A percentile compares a stretch with the other conserved stretches of the same genome.
Evolutionary conservation across 2,797 vertebrate species (phyloP).

Genomic region (Phaenicophaeus curvirostris): DNA sequence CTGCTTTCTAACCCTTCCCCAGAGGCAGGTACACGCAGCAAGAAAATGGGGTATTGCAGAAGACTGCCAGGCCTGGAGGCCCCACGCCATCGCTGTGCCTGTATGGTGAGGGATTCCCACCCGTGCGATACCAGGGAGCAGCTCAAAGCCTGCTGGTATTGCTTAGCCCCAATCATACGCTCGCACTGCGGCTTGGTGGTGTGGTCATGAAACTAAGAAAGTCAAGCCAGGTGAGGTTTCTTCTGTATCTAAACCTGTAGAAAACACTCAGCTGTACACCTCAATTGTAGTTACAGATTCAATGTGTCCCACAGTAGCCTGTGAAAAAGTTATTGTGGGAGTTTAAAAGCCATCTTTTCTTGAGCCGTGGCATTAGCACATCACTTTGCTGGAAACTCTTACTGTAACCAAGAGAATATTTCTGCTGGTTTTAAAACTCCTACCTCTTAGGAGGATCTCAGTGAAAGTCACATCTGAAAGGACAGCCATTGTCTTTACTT

Average conservation of each 20-base stretch:
- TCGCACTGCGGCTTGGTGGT: fast-evolving
- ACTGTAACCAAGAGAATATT: not conserved
- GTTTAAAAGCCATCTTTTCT: not conserved
- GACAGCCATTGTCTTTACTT: not conserved
- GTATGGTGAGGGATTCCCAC: not conserved
- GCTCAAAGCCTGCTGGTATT: not conserved
- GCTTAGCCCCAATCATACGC: fast-evolving
- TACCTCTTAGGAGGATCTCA: not conserved
- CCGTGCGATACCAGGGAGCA: not conserved
- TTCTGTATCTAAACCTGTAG: not conserved
- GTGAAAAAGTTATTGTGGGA: not conserved
- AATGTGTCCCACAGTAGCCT: fast-evolving
- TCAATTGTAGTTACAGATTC: not conserved
- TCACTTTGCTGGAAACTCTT: not conserved
- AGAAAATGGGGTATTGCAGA: fast-evolving
- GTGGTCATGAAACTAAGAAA: fast-evolving
- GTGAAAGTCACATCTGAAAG: not conserved
- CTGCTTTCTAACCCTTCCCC: not conserved
- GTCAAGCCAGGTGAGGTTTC: not conserved
- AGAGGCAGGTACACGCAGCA: not conserved
- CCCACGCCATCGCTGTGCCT: not conserved
- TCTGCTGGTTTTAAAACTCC: not conserved
- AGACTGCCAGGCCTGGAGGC: not conserved
- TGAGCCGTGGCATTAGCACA: not conserved
- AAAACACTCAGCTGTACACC: not conserved